A percentile compares a stretch with the other conserved stretches of the same genome.
These are phyloP conservation scores for Volucella zonaria DNA, from an alignment of 2,888 invertebrate genomes.

Conservation along the genomic window DNA sequence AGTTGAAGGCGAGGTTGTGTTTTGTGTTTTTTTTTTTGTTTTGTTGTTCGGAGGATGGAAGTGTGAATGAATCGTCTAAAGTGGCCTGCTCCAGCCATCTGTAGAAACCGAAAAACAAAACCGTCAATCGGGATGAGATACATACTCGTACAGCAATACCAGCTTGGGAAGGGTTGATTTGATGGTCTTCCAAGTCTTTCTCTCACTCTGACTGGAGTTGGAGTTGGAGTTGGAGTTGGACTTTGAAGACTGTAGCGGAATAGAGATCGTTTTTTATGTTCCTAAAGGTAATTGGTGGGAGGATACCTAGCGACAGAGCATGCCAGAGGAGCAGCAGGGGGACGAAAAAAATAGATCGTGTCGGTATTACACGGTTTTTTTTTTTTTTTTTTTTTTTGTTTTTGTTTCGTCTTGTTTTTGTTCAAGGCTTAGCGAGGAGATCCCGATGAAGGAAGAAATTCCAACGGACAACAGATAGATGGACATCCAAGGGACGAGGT, in stretches of 20 bases:
- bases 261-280: slow-evolving; percentile 12
- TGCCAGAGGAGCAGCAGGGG: slow-evolving; percentile 8
- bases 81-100: slow-evolving; percentile 62
- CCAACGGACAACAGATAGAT: slow-evolving; percentile 37
- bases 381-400: too few species aligned
- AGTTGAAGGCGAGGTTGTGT: slow-evolving; percentile 28
- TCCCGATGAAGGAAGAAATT: slow-evolving; percentile 51
- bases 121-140: slow-evolving; percentile 12
- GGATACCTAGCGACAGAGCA: slow-evolving; percentile 49
- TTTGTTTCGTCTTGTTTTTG: too few species aligned
- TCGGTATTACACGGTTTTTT: slow-evolving; percentile 57
- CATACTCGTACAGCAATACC: not conserved
- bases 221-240: not conserved
- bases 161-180: slow-evolving; percentile 59
- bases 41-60: slow-evolving; percentile 69
- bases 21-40: too few species aligned
- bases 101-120: slow-evolving; percentile 17
- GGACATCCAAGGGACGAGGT: slow-evolving; percentile 1
- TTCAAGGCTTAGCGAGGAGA: not conserved
- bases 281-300: slow-evolving; percentile 68
- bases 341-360: slow-evolving; percentile 63
- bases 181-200: slow-evolving; percentile 61
- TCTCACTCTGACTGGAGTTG: not conserved
- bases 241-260: not conserved
- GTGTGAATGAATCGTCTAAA: slow-evolving; percentile 71